phyloP scores from a whole-genome alignment of 2,797 vertebrate species.

The Atherinosoma microstoma region DNA sequence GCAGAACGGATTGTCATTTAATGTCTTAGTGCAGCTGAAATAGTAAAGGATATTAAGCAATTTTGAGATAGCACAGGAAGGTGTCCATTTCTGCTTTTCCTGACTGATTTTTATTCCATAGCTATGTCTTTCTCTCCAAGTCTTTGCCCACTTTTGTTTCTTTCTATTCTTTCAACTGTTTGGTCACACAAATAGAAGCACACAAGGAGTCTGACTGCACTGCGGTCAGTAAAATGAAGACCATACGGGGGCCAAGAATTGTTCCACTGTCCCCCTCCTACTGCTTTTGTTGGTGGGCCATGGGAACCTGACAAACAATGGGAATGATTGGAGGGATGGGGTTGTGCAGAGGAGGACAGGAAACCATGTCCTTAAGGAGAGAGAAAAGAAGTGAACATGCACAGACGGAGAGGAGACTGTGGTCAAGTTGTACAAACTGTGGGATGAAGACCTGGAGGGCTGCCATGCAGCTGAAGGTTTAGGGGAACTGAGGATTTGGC shows the following conservation, averaged over 20 bases:
- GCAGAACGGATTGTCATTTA: conserved; percentile 39
- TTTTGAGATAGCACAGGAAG: conserved; percentile 52
- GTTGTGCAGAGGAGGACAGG: conserved; percentile 62
- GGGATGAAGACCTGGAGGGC: conserved; percentile 57
- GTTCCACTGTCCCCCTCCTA: conserved; percentile 71
- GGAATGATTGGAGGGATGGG: conserved; percentile 56
- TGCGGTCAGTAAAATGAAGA: conserved; percentile 73
- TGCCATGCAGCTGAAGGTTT: conserved; percentile 66
- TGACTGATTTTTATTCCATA: conserved; percentile 36
- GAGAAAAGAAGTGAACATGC: conserved; percentile 49
- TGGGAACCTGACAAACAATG: conserved; percentile 78
- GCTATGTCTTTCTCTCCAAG: conserved; percentile 33
- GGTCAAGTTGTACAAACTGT: conserved; percentile 62
- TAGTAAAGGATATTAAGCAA: conserved; percentile 41
- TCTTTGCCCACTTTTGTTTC: conserved; percentile 23
- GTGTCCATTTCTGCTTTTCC: conserved; percentile 41
- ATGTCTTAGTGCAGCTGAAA: conserved; percentile 43
- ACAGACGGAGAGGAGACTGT: conserved; percentile 69
- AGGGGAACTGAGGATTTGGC: conserved; percentile 31
- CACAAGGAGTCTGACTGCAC: conserved; percentile 47
- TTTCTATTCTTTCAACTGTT: conserved; percentile 29
- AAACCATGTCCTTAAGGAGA: conserved; percentile 72
- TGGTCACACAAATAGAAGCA: conserved; percentile 58
- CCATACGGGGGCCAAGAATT: conserved; percentile 72
- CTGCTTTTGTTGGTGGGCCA: conserved; percentile 69